phyloP scores from a whole-genome alignment of 2,888 invertebrate genomes.

The Sipha maydis region DNA sequence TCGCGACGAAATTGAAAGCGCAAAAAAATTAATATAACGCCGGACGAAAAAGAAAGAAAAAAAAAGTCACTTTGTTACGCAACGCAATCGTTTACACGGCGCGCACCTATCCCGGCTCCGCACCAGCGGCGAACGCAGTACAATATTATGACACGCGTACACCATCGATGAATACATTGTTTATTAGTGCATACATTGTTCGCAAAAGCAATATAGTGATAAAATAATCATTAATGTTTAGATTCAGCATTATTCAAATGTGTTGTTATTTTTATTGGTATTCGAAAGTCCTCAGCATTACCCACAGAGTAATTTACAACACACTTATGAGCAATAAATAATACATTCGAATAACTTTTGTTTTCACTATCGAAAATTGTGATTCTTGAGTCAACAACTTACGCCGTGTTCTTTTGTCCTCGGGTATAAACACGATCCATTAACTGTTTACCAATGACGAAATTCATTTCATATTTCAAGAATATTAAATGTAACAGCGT shows the following conservation, averaged over 20 bases:
- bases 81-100: background rate
- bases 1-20: conserved; percentile 20
- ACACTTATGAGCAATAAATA: no score
- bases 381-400: no score
- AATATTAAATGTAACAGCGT: no score
- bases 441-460: no score
- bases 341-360: no score
- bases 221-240: background rate
- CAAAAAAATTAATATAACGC: conserved; percentile 39
- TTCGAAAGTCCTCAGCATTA: background rate
- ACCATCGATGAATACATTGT: background rate
- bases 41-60: conserved; percentile 1
- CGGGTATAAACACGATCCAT: no score
- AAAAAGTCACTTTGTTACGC: conserved; percentile 29
- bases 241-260: background rate
- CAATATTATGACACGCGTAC: background rate
- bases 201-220: background rate
- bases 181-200: background rate
- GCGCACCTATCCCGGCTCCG: background rate
- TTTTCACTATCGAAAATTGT: no score
- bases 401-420: no score
- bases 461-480: no score
- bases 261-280: background rate
- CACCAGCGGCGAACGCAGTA: no score
- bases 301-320: background rate